Base-by-base conservation (phyloP, 2,113 vertebrate species). In the Barbus barbus region DNA sequence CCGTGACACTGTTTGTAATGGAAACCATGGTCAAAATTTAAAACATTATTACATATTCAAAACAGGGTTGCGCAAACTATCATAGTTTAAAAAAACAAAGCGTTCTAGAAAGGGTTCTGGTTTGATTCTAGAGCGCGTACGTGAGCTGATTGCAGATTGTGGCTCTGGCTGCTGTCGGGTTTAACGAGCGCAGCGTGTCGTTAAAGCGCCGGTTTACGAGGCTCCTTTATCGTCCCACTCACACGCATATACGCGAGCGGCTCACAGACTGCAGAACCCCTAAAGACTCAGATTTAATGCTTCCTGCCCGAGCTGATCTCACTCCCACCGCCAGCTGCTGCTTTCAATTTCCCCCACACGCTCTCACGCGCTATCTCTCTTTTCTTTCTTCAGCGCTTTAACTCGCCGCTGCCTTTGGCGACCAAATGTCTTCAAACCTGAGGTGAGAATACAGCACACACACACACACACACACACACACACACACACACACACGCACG, bases 131-230 rank as follows among this genome's bases (percentile, higher is more conserved):
- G 60, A 65, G 41, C 61, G 78, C 38, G 77, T 24, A 26, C 33
- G 56, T 72, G 73, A 77, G 58, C 58, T 33, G 76, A 46, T 31
- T 56, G 31, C 53, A 41, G 71, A 56, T 71, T 51, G 63, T 71
- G 20, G 61, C 79, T 51, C 78, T 71, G 65, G 79, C 65, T 82
- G 79, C 79, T 75, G 86, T 56, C n/a, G 51, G 74, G 12, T 79
- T 85, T 89, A 88, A 90, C 87, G 61, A 89, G 84, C 71, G 71
- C 84, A 86, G 86, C 78, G 84, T 87, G 87, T 90, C 85, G 86
- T 90, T 88, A 88, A 89, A 87, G 86, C 78, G 65, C n/a, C 76
- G 75, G 86, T 90, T 90, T 89, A 89, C 72, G 86, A 89, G 86
- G 86, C 83, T 22, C 82, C 65, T 83, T 74, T 76, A 61, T 82